These are phyloP conservation scores for Oopsacas minuta DNA, from an alignment of 37 sponge, comb jelly and placozoan genomes.

Conservation along the genomic window DNA sequence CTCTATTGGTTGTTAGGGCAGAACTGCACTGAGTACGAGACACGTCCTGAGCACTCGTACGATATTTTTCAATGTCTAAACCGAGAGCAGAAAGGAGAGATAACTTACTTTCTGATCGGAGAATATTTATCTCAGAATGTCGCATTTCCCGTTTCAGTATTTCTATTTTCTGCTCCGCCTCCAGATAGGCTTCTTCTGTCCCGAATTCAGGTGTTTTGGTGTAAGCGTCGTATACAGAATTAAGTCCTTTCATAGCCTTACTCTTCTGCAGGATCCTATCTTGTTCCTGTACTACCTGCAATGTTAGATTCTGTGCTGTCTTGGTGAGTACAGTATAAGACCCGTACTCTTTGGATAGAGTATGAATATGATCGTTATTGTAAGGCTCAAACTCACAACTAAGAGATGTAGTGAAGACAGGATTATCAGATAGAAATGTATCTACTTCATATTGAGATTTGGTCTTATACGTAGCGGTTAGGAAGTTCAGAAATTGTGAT, in stretches of 20 bases:
- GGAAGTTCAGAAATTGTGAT: neutral
- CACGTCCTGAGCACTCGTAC: neutral
- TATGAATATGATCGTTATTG: neutral
- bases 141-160: neutral
- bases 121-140: neutral
- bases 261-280: neutral
- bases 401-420: neutral
- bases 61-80: neutral
- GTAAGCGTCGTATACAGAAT: neutral
- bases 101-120: neutral
- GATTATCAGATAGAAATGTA: neutral
- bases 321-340: neutral
- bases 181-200: neutral
- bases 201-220: neutral
- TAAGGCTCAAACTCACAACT: neutral
- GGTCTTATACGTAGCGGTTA: neutral
- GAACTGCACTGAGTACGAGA: neutral
- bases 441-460: neutral
- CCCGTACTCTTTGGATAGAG: neutral
- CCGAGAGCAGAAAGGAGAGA: neutral
- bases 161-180: constrained; percentile 8
- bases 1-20: neutral
- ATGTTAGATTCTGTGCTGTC: neutral
- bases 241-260: neutral
- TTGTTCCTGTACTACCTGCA: neutral